Evolutionary conservation across 2,113 vertebrate species (phyloP), one percentile per base, ranked within the genome.

Genomic region (Dasyurus viverrinus): DNA sequence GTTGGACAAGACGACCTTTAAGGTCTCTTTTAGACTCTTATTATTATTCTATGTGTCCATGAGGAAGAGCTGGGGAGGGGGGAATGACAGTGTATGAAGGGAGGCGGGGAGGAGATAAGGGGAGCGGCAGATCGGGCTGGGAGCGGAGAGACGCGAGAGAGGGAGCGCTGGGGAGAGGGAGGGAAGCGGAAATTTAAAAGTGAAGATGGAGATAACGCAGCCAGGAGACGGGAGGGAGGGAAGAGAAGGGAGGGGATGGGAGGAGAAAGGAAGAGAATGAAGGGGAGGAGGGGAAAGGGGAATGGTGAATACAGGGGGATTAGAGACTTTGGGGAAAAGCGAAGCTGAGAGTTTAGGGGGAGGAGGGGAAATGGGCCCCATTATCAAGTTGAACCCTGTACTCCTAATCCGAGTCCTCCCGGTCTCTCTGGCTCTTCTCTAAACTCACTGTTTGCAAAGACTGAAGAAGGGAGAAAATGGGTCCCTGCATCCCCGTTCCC

Each of bases 391-490:
- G 26, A 22, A 4, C 50, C n/a, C 36, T 22, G 0, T 42, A 5
- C 2, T 12, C n/a, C 54, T n/a, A 5, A 30, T 14, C 25, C 55
- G 14, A 8, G 46, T 30, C 55, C 46, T 8, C 10, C 46, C 26
- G 46, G 36, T 12, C 46, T 54, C 91, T 11, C 46, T 47, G 46
- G 46, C 10, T 48, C 16, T 26, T 50, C 26, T 46, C 47, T 50
- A 22, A 55, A 47, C 68, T 1, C 97, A 97, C 97, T 99, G 99
- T 99, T 99, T 99, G 99, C 99, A 95, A 93, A 99, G 99, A 99
- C 98, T 99, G 99, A 99, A 99, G 99, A 98, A 99, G 99, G 99
- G 99, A 98, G 99, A 99, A 99, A 99, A 99, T 98, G 98, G 98
- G 98, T 54, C 94, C 93, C 94, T 97, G 95, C 94, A 60, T 9